These are phyloP conservation scores for Spheniscus mendiculus DNA, from an alignment of 2,113 vertebrate species.

Conservation along the genomic window DNA sequence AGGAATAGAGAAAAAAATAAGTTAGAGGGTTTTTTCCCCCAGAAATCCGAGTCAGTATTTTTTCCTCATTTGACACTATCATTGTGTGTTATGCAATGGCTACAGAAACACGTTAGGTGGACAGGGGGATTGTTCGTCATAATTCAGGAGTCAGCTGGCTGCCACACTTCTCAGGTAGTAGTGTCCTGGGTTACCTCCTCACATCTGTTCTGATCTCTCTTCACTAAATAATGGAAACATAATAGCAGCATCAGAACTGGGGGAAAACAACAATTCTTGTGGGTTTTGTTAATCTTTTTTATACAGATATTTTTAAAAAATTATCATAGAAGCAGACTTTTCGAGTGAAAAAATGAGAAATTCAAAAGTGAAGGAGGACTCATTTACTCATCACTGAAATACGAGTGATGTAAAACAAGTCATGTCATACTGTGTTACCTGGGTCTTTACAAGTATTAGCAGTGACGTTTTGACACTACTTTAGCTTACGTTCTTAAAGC, in stretches of 20 bases:
- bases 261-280: not conserved
- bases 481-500: not conserved
- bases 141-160: not conserved
- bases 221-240: not conserved
- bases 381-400: not conserved
- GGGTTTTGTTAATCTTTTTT: not conserved
- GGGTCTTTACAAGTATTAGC: not conserved
- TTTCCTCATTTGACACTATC: not conserved
- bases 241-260: not conserved
- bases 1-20: not conserved
- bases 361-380: not conserved
- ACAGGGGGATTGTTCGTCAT: not conserved
- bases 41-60: not conserved
- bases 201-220: not conserved
- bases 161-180: not conserved
- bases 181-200: not conserved
- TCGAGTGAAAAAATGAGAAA: not conserved
- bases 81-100: not conserved
- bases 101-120: not conserved
- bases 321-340: not conserved
- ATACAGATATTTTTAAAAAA: not conserved
- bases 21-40: no score
- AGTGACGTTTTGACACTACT: not conserved
- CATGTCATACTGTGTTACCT: not conserved
- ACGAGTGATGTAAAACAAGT: not conserved